Conservation (phyloP, 2,113 vertebrate species). For the Hemiscyllium ocellatum region DNA sequence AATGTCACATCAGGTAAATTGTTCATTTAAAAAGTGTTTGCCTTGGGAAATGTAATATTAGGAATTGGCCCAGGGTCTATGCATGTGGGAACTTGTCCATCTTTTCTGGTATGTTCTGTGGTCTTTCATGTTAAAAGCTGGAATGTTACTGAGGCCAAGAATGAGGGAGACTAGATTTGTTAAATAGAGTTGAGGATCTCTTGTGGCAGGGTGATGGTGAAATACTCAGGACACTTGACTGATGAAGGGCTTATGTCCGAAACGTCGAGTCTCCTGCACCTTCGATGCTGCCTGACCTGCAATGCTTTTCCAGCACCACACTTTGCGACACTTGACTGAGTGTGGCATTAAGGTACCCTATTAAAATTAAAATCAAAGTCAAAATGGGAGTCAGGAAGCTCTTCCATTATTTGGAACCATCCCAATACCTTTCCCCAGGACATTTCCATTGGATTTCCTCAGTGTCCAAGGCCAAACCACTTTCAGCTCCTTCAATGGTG, state of each 20-base stretch:
- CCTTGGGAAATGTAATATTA: neutral
- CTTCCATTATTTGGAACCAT: no score
- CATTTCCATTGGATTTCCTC: no score
- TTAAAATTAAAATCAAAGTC: neutral
- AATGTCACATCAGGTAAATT: neutral
- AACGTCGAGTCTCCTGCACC: no score
- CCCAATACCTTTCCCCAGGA: no score
- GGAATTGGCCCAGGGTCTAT: neutral
- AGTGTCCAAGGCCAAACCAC: no score
- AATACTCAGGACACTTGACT: neutral
- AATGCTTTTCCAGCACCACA: no score
- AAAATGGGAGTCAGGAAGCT: neutral
- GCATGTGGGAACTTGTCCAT: neutral
- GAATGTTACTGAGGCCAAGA: neutral
- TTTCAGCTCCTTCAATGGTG: no score
- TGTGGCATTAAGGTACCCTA: no score
- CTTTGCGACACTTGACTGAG: neutral
- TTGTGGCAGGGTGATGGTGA: no score
- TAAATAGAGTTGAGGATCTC: neutral
- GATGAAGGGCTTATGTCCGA: neutral
- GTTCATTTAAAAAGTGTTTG: neutral
- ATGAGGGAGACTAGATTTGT: neutral
- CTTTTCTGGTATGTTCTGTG: neutral
- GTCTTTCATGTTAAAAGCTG: neutral
- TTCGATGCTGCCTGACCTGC: no score